Evolutionary conservation across 2,888 invertebrate genomes (phyloP).

Genomic region (Phasia obesa): DNA sequence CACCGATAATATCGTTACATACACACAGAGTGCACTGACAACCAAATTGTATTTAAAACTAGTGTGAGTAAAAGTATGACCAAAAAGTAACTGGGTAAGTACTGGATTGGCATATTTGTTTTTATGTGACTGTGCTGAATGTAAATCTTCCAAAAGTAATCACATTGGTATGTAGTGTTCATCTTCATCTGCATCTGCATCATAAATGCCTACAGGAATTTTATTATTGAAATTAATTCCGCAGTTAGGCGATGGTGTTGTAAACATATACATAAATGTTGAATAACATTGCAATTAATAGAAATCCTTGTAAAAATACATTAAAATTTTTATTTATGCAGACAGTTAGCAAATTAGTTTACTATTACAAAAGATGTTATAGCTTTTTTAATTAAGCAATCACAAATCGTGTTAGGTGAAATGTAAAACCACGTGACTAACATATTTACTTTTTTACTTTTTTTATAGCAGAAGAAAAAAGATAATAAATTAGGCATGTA

Average conservation of each 20-base stretch:
- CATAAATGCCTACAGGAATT: slow-evolving; percentile 70
- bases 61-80: slow-evolving; percentile 4
- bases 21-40: slow-evolving; percentile 37
- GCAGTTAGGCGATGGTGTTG: slow-evolving; percentile 63
- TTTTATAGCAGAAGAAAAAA: too few species aligned
- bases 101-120: slow-evolving; percentile 17
- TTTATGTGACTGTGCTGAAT: slow-evolving; percentile 48
- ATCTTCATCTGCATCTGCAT: slow-evolving; percentile 66
- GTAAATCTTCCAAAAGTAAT: slow-evolving; percentile 52
- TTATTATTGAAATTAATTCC: slow-evolving; percentile 74
- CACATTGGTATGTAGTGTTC: slow-evolving; percentile 61
- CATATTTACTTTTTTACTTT: too few species aligned
- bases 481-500: too few species aligned
- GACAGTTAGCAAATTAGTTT: slow-evolving; percentile 19
- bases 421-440: too few species aligned
- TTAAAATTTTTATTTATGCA: slow-evolving; percentile 17
- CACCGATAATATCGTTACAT: slow-evolving; percentile 46
- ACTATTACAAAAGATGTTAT: neutral
- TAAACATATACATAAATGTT: neutral
- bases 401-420: slow-evolving; percentile 1
- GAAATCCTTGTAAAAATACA: slow-evolving; percentile 6
- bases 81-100: slow-evolving; percentile 30
- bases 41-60: slow-evolving; percentile 28
- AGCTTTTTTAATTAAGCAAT: slow-evolving; percentile 28
- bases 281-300: neutral